Conservation (phyloP, 2,888 invertebrate genomes). For the Rotaria socialis region DNA sequence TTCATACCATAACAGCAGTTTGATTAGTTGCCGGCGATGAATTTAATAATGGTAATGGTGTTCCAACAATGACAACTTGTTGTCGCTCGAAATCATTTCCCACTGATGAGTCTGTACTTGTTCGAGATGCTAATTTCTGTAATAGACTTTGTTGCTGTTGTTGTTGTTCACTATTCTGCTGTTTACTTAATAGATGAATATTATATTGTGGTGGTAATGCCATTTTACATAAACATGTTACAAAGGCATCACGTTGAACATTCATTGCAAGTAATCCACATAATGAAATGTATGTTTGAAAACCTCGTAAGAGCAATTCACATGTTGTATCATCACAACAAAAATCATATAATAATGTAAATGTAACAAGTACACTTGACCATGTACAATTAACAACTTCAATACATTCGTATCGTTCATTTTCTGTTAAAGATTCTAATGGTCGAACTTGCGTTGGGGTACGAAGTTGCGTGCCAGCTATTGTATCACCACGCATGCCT, state of each 20-base stretch:
- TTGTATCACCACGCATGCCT: constrained; percentile 56
- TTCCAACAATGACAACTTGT: constrained; percentile 94
- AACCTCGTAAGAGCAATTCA: constrained; percentile 82
- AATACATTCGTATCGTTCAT: constrained; percentile 28
- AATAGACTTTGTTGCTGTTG: constrained; percentile 48
- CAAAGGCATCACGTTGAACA: constrained; percentile 82
- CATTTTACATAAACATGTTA: constrained; percentile 88
- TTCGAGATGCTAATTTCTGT: background rate
- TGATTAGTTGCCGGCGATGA: constrained; percentile 69
- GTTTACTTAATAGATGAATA: constrained; percentile 71
- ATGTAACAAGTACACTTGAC: constrained; percentile 32
- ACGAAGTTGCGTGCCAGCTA: constrained; percentile 5
- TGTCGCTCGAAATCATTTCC: constrained; percentile 40
- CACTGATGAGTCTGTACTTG: background rate
- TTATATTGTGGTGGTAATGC: constrained; percentile 91
- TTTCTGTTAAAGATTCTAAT: constrained; percentile 22
- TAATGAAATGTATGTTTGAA: constrained; percentile 81
- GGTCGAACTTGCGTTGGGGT: constrained; percentile 37
- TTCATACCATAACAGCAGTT: constrained; percentile 75
- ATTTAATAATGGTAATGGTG: constrained; percentile 75
- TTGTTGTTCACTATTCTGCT: constrained; percentile 60
- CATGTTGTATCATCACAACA: constrained; percentile 85
- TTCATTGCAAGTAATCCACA: constrained; percentile 77
- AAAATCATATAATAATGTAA: constrained; percentile 47
- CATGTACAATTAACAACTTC: constrained; percentile 42